A percentile compares a stretch with the other conserved stretches of the same genome.
phyloP scores from a whole-genome alignment of 2,888 invertebrate species.

The Danaus chrysippus region DNA sequence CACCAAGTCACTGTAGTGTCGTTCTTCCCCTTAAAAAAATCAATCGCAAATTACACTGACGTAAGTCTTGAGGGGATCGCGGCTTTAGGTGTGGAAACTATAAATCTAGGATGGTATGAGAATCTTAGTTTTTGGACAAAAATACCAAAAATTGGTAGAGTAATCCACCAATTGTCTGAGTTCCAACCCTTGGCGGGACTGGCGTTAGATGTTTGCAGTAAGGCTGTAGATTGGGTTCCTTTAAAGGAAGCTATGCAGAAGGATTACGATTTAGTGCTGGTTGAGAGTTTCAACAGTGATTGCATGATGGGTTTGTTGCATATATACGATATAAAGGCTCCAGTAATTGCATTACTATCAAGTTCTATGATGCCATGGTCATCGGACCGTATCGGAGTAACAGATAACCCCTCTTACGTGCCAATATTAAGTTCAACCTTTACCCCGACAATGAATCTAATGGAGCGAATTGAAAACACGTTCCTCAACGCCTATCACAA shows the following conservation, averaged over 20 bases:
- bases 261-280: slow-evolving; percentile 80
- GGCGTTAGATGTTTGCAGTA: slow-evolving; percentile 58
- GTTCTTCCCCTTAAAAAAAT: slow-evolving; percentile 75
- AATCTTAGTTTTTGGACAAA: slow-evolving; percentile 40
- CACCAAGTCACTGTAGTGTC: slow-evolving; percentile 81
- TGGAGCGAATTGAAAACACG: slow-evolving; percentile 68
- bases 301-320: slow-evolving; percentile 81
- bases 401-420: slow-evolving; percentile 73
- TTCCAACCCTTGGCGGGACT: slow-evolving; percentile 54
- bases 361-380: slow-evolving; percentile 80
- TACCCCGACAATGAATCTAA: slow-evolving; percentile 68
- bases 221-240: slow-evolving; percentile 58
- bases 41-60: slow-evolving; percentile 67
- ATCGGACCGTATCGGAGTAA: slow-evolving; percentile 61
- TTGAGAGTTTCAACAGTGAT: slow-evolving; percentile 82
- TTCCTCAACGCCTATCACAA: slow-evolving; percentile 51
- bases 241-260: slow-evolving; percentile 54
- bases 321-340: slow-evolving; percentile 71
- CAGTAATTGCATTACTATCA: slow-evolving; percentile 77
- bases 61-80: slow-evolving; percentile 65
- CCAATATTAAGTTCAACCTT: slow-evolving; percentile 75
- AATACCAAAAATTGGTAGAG: slow-evolving; percentile 45
- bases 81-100: slow-evolving; percentile 51
- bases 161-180: slow-evolving; percentile 46
- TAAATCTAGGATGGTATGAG: slow-evolving; percentile 55